Base-by-base conservation (phyloP, 2,888 invertebrate species). In the Malacosoma neustria region DNA sequence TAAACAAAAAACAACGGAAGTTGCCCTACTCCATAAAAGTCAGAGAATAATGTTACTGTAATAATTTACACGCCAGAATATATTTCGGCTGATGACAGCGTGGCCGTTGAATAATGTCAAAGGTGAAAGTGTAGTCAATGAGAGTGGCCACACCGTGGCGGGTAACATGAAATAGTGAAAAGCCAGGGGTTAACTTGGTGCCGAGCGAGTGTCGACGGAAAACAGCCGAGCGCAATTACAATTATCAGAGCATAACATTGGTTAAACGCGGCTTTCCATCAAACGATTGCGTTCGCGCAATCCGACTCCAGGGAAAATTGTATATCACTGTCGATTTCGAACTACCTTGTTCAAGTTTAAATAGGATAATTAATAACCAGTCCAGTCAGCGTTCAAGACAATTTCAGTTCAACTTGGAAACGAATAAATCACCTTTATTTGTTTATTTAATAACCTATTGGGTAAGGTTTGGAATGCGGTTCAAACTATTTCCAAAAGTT, bases 321-420 rank as follows among this genome's bases (percentile, higher is more conserved):
- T 76, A 82, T n/a, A 82, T 80, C 82, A 85, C 84, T 85, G 79
- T 84, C 82, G 81, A 81, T 85, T 85, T 84, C 82, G 72, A 79
- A 73, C 61, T 63, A 65, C 70, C 62, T 72, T 68, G 68, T 69
- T 68, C 57, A n/a, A n/a, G n/a, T n/a, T n/a, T n/a, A n/a, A n/a
- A n/a, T n/a, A n/a, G n/a, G n/a, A n/a, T n/a, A n/a, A n/a, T n/a
- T n/a, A n/a, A n/a, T n/a, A n/a, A n/a, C n/a, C n/a, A n/a, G n/a
- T n/a, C n/a, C n/a, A n/a, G n/a, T n/a, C n/a, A n/a, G n/a, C n/a
- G n/a, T n/a, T n/a, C n/a, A n/a, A n/a, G n/a, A n/a, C n/a, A n/a
- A n/a, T n/a, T n/a, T 7, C 22, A 22, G 22, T 22, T 22, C 9
- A 22, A 5, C 6, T 22, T 22, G 9, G 5, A 4, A 5, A 22